Evolutionary conservation across 2,113 vertebrate genomes (phyloP).

Genomic region (Morone chrysops): DNA sequence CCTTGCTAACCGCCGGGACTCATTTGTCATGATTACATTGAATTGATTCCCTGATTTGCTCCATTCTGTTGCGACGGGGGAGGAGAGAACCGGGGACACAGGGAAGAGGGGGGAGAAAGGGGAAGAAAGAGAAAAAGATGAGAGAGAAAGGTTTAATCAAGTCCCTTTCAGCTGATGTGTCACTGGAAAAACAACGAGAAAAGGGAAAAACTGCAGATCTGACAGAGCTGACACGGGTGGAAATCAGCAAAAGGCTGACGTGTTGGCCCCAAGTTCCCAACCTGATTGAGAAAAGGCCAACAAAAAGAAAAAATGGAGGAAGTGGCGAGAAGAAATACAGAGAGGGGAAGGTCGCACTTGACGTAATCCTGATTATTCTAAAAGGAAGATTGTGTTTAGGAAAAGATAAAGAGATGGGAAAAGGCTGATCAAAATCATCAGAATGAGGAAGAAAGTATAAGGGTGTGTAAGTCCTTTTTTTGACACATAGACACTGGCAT

Average conservation of each 20-base stretch:
- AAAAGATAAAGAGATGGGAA: slow-evolving; percentile 27
- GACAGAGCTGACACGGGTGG: slow-evolving; percentile 37
- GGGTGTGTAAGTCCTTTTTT: slow-evolving; percentile 1
- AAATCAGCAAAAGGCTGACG: slow-evolving; percentile 57
- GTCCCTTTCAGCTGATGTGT: slow-evolving; percentile 71
- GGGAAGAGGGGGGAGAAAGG: slow-evolving; percentile 1
- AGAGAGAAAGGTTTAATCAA: slow-evolving; percentile 71
- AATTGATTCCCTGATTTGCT: slow-evolving; percentile 85
- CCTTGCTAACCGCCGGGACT: slow-evolving; percentile 71
- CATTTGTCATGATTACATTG: slow-evolving; percentile 86
- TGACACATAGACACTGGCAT: slow-evolving; percentile 33
- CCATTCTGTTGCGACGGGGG: slow-evolving; percentile 69
- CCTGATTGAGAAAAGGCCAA: slow-evolving; percentile 40
- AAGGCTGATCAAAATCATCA: slow-evolving; percentile 33
- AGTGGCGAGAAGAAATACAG: slow-evolving; percentile 1
- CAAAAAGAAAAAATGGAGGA: slow-evolving; percentile 13
- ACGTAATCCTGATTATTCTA: slow-evolving; percentile 38
- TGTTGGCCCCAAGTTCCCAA: slow-evolving; percentile 27
- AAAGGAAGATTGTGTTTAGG: slow-evolving; percentile 17
- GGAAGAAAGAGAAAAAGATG: slow-evolving; percentile 33
- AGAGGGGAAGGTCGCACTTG: slow-evolving; percentile 25
- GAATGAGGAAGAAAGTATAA: slow-evolving; percentile 27
- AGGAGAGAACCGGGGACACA: slow-evolving; percentile 4
- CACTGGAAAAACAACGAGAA: slow-evolving; percentile 45
- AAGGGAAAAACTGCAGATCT: slow-evolving; percentile 19